A percentile compares a stretch with the other conserved stretches of the same genome.
These are phyloP conservation scores for Orthosia gothica DNA, from an alignment of 2,888 invertebrate genomes.

Conservation along the genomic window DNA sequence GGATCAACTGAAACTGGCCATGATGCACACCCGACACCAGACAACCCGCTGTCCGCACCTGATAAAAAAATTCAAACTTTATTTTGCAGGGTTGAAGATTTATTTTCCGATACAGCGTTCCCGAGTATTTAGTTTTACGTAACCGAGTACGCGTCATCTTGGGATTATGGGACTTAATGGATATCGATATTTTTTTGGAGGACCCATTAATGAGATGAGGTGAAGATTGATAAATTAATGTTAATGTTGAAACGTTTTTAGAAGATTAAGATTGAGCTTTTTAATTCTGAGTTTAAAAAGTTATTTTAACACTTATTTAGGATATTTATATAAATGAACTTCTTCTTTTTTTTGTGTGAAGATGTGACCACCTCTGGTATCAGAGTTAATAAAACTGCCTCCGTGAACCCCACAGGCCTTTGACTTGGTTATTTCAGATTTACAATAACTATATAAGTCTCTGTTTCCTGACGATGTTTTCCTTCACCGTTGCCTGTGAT, in stretches of 20 bases:
- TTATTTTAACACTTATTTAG: too few species aligned
- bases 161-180: slow-evolving; percentile 66
- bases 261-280: neutral
- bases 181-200: slow-evolving; percentile 57
- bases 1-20: slow-evolving; percentile 66
- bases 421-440: too few species aligned
- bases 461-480: too few species aligned
- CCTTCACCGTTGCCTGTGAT: too few species aligned
- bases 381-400: too few species aligned
- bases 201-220: slow-evolving; percentile 62
- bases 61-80: slow-evolving; percentile 63
- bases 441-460: too few species aligned
- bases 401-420: too few species aligned
- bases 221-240: slow-evolving; percentile 41
- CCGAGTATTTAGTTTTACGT: slow-evolving; percentile 29
- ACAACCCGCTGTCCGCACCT: slow-evolving; percentile 43
- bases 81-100: slow-evolving; percentile 48
- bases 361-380: too few species aligned
- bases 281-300: neutral
- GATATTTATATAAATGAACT: too few species aligned
- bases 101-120: slow-evolving; percentile 45
- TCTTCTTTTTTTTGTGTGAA: too few species aligned
- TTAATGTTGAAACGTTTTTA: neutral
- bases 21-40: slow-evolving; percentile 38
- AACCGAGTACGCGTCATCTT: slow-evolving; percentile 65